Evolutionary conservation across 2,797 vertebrate species (phyloP), one percentile per base, ranked within the genome.

Genomic region (Mareca penelope): DNA sequence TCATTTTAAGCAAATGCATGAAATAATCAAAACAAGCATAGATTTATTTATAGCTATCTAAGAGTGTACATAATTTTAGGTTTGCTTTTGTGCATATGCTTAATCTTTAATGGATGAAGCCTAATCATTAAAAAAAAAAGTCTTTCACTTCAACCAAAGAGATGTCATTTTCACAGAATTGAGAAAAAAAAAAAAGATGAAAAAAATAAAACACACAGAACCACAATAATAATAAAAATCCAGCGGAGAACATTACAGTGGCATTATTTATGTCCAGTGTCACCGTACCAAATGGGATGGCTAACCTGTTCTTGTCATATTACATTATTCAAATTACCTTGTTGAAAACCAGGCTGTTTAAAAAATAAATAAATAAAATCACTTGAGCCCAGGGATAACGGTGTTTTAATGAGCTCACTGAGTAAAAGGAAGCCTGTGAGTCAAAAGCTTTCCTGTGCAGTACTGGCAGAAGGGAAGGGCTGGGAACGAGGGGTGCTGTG

Each of bases 21-120:
- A 90, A 94, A 80, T 94, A 91, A 86, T 80, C 77, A 90, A 90
- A 89, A 84, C 80, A 82, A 82, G 55, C 39, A 83, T 39, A 60
- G 60, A 93, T 92, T 88, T 94, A 94, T 96, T 96, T 94, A 72
- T 90, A 91, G 59, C 86, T 90, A 81, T 61, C 46, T 67, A 83
- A 75, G 72, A 94, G 79, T 94, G 89, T 88, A 60, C 37, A 75
- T 80, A 63, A 10, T 89, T 80, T 87, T 56, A 50, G 50, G 37
- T 55, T 87, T 91, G 50, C 40, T 94, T 93, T 81, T 37, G 19
- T 85, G 23, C 50, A 55, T 40, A 56, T 37, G 22, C 53, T 91
- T 95, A 84, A 88, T 61, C 67, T 92, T 91, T 79, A 80, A 63
- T 80, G 55, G 87, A 87, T 82, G 35, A 70, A 89, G 22, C 21